Percentiles rank a stretch among this genome's conserved stretches.
Evolutionary conservation across 2,797 vertebrate species (phyloP).

Genomic region (Enteromius paludinosus): DNA sequence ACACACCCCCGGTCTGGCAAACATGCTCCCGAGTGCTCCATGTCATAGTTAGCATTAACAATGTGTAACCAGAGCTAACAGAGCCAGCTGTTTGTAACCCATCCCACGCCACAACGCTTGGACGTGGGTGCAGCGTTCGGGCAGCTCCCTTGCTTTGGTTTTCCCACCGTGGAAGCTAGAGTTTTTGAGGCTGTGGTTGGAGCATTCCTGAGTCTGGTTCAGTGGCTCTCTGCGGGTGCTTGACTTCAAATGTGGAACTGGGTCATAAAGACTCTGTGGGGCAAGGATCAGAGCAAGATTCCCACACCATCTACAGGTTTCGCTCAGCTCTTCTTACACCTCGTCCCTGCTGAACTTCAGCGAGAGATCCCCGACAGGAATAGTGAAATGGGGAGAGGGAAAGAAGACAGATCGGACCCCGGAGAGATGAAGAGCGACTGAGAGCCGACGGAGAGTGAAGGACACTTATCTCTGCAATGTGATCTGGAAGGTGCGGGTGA

Average conservation of each 20-base stretch:
- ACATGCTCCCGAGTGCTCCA: conserved; percentile 30
- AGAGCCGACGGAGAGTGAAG: conserved; percentile 60
- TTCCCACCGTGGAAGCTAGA: conserved; percentile 38
- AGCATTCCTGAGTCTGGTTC: conserved; percentile 50
- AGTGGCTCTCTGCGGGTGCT: conserved; percentile 50
- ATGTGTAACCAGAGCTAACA: conserved; percentile 33
- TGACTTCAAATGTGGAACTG: conserved; percentile 52
- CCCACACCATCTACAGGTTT: conserved; percentile 40
- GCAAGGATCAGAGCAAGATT: conserved; percentile 32
- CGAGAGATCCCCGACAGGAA: conserved; percentile 46
- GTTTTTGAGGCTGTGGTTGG: conserved; percentile 45
- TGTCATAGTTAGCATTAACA: conserved; percentile 46
- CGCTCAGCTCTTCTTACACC: conserved; percentile 35
- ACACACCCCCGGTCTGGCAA: conserved; percentile 17
- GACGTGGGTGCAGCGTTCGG: conserved; percentile 27
- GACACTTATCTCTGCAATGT: conserved; percentile 49
- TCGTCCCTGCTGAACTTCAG: conserved; percentile 21
- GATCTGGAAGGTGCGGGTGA: conserved; percentile 35
- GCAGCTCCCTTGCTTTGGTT: conserved; percentile 38
- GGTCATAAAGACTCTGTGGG: conserved; percentile 51
- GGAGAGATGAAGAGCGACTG: conserved; percentile 36
- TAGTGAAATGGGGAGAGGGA: conserved; percentile 35
- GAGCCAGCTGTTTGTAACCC: conserved; percentile 47
- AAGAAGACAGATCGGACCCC: conserved; percentile 50
- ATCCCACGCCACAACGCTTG: conserved; percentile 20